These are phyloP conservation scores for Pipistrellus kuhlii DNA, from an alignment of 2,797 vertebrate genomes.

Conservation along the genomic window DNA sequence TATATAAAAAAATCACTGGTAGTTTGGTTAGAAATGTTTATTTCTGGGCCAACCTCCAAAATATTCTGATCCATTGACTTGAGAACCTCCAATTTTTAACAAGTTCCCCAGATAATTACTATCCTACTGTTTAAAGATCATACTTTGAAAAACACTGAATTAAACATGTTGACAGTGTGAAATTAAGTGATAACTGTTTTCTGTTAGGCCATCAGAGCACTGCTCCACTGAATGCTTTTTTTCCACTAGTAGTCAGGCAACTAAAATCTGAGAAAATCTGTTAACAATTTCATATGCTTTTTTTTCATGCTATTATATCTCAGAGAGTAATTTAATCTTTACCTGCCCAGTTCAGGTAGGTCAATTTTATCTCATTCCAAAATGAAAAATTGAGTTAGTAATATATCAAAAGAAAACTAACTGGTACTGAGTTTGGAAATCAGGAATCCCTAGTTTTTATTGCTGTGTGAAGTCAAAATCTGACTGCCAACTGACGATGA, in stretches of 20 bases:
- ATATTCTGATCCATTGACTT: background rate
- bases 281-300: slow-evolving; percentile 21
- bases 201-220: background rate
- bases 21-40: slow-evolving; percentile 32
- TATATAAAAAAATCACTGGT: background rate
- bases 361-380: slow-evolving; percentile 41
- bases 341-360: background rate
- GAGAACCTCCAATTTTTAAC: slow-evolving; percentile 16
- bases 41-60: background rate
- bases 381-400: slow-evolving; percentile 26
- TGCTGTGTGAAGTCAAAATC: background rate
- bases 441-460: background rate
- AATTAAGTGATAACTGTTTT: slow-evolving; percentile 34
- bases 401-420: slow-evolving; percentile 35
- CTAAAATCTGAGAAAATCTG: background rate
- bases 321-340: slow-evolving; percentile 35
- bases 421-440: background rate
- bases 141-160: slow-evolving; percentile 45
- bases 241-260: background rate
- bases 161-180: slow-evolving; percentile 17
- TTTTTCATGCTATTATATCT: slow-evolving; percentile 37
- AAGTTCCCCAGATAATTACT: slow-evolving; percentile 13
- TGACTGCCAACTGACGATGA: background rate
- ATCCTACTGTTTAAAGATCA: background rate
- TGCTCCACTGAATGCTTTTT: background rate